These are phyloP conservation scores for Mesaphorura yosii DNA, from an alignment of 1,140 invertebrate genomes.

Conservation along the genomic window DNA sequence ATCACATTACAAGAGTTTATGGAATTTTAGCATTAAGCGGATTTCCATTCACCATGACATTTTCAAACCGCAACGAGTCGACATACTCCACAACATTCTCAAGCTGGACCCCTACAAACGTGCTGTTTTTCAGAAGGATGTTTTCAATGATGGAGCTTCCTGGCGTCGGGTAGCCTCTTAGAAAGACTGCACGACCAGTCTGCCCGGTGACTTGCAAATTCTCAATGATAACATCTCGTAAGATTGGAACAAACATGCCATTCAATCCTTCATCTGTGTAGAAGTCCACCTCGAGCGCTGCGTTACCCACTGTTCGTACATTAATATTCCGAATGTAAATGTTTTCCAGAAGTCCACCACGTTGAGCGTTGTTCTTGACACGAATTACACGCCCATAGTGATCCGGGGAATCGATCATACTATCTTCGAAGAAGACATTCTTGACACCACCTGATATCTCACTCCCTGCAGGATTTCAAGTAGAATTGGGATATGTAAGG, in stretches of 20 bases:
- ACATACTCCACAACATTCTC: constrained; percentile 2
- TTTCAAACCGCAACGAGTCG: too few species aligned
- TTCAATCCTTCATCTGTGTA: constrained; percentile 3
- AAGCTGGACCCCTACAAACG: neutral
- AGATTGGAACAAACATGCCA: neutral
- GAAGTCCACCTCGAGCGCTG: constrained; percentile 5
- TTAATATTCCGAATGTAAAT: constrained; percentile 8
- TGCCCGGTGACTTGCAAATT: neutral
- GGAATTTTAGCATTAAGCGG: too few species aligned
- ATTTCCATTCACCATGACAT: too few species aligned
- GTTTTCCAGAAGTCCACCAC: constrained; percentile 8
- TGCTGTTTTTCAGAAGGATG: neutral
- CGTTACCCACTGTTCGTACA: neutral
- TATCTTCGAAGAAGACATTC: constrained; percentile 8
- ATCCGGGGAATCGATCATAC: neutral
- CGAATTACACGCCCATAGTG: constrained; percentile 1
- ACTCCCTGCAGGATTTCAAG: too few species aligned
- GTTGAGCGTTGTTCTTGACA: constrained; percentile 10
- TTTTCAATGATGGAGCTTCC: neutral
- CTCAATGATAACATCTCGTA: constrained; percentile 3
- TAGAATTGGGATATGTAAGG: too few species aligned
- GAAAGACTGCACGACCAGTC: neutral
- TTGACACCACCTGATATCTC: constrained; percentile 6
- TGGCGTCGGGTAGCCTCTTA: neutral
- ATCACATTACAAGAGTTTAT: too few species aligned